Percentiles rank a stretch among this genome's conserved stretches.
Conservation (phyloP, 30 jellyfish, hydroid and myxozoan species). For the Sanderia malayensis region DNA sequence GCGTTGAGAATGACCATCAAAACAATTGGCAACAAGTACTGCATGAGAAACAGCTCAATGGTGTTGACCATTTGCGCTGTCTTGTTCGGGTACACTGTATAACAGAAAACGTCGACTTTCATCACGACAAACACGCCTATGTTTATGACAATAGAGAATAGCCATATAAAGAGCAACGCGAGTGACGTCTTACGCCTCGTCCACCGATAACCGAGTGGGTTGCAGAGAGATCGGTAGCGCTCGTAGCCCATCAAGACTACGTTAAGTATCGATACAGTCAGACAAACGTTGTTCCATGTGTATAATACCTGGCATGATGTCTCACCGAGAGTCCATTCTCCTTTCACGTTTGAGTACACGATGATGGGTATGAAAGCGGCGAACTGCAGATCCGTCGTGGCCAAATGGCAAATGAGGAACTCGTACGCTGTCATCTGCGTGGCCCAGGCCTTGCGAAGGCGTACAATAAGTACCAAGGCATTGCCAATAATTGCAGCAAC, state of each 20-base stretch:
- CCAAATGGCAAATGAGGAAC: conserved; percentile 2
- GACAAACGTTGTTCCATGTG: background rate
- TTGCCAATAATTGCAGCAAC: background rate
- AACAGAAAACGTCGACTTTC: background rate
- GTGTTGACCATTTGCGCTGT: background rate
- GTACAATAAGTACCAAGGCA: background rate
- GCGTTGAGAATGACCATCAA: background rate
- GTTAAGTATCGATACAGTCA: background rate
- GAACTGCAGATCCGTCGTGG: background rate
- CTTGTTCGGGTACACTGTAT: background rate
- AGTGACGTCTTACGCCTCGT: background rate
- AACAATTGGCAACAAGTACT: background rate
- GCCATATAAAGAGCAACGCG: background rate
- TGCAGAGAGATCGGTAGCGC: conserved; percentile 1
- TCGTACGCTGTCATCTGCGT: background rate
- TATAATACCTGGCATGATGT: background rate
- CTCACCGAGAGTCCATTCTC: background rate
- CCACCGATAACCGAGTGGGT: conserved; percentile 1
- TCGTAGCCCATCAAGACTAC: conserved; percentile 5
- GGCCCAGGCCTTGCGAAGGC: background rate
- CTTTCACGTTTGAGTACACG: background rate
- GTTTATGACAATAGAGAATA: background rate
- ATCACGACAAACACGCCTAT: background rate
- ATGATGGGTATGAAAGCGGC: background rate
- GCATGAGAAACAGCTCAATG: background rate